Evolutionary conservation across 2,797 vertebrate species (phyloP).

Genomic region (Myotis vivesi): DNA sequence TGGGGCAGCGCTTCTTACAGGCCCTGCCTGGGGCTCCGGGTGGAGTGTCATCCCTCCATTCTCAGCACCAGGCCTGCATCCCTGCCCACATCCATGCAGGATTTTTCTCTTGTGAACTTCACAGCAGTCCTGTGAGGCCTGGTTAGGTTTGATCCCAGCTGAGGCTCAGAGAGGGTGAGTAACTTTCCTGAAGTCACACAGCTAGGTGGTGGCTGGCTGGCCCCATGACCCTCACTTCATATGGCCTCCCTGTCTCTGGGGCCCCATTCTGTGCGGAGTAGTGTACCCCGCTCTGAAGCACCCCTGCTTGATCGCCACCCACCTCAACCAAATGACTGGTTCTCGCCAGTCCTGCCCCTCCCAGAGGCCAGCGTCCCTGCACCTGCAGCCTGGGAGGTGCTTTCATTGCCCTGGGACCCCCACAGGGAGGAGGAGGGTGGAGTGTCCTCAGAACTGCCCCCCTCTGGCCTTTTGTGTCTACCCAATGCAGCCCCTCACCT

Average conservation of each 20-base stretch:
- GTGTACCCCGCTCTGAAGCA: not conserved
- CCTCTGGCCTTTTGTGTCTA: not conserved
- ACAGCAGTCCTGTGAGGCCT: not conserved
- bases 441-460: not conserved
- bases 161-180: not conserved
- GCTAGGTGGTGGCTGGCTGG: not conserved
- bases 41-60: not conserved
- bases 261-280: not conserved
- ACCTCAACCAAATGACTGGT: not conserved
- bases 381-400: not conserved
- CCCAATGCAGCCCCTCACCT: not conserved
- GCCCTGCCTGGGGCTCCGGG: not conserved
- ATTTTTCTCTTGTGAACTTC: not conserved
- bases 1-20: not conserved
- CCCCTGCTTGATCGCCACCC: not conserved
- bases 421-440: not conserved
- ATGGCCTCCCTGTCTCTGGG: not conserved
- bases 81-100: not conserved
- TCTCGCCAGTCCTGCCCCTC: not conserved
- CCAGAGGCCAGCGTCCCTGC: too few relatives aligned
- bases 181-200: not conserved
- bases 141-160: not conserved
- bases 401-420: too few relatives aligned
- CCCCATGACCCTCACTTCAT: not conserved
- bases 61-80: not conserved